Evolutionary conservation across 2,888 invertebrate species (phyloP).

Genomic region (Euspilapteryx auroguttella): DNA sequence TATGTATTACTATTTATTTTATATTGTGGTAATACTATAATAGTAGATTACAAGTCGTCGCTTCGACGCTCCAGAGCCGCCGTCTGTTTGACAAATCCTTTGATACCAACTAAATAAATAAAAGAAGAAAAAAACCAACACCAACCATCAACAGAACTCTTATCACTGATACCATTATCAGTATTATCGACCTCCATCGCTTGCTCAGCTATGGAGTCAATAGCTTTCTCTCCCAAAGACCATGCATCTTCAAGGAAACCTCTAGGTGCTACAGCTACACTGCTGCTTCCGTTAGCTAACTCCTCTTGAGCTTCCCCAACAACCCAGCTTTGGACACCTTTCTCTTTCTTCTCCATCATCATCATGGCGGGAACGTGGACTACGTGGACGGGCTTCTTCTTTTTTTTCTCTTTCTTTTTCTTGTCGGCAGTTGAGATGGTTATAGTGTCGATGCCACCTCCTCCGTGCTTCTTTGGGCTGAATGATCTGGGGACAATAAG

Average conservation of each 20-base stretch:
- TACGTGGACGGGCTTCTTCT: conserved; percentile 38
- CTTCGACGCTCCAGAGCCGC: too few relatives aligned
- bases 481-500: background rate
- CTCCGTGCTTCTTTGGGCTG: conserved; percentile 11
- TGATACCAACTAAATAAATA: too few relatives aligned
- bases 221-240: conserved; percentile 27
- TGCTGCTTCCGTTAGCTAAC: background rate
- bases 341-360: conserved; percentile 21
- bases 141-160: conserved; percentile 38
- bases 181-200: conserved; percentile 27
- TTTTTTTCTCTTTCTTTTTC: conserved; percentile 37
- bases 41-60: too few relatives aligned
- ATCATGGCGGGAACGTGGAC: conserved; percentile 26
- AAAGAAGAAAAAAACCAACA: conserved; percentile 19
- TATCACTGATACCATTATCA: conserved; percentile 31
- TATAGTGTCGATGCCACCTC: conserved; percentile 39
- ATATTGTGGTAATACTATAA: too few relatives aligned
- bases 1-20: too few relatives aligned
- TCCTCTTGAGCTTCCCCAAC: conserved; percentile 17
- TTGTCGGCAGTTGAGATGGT: conserved; percentile 36
- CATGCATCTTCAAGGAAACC: conserved; percentile 26
- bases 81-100: too few relatives aligned
- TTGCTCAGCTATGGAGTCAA: conserved; percentile 36
- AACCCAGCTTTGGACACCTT: conserved; percentile 45
- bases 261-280: conserved; percentile 14